phyloP scores from a whole-genome alignment of 2,797 vertebrate genomes.

The Micromesistius poutassou region DNA sequence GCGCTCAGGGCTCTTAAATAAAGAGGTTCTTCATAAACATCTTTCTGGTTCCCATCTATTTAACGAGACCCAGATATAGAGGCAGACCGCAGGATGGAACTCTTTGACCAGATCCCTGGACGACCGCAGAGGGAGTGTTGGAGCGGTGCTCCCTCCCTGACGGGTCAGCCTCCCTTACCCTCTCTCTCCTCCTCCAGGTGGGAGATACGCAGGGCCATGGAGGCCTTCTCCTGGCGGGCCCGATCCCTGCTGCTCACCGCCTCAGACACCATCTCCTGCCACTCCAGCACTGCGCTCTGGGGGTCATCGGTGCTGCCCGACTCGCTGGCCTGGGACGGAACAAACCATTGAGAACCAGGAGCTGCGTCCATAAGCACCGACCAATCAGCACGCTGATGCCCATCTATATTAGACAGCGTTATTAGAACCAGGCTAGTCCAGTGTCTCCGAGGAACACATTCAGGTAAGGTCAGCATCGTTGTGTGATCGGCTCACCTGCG shows the following conservation, averaged over 20 bases:
- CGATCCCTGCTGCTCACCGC: constrained; percentile 74
- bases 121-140: not conserved
- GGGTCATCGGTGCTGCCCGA: constrained; percentile 85
- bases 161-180: constrained; percentile 71
- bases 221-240: constrained; percentile 78
- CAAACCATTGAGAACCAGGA: not conserved
- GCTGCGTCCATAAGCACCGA: not conserved
- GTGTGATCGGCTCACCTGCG: constrained; percentile 74
- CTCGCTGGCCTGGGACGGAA: constrained; percentile 79
- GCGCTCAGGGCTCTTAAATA: constrained; percentile 4
- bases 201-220: constrained; percentile 78
- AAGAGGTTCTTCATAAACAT: not conserved
- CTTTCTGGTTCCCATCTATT: not conserved
- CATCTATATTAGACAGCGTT: not conserved
- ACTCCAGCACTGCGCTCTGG: constrained; percentile 84
- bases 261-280: constrained; percentile 83
- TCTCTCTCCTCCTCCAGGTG: constrained; percentile 92
- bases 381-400: not conserved
- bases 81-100: not conserved
- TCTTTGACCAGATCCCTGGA: no score
- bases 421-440: not conserved
- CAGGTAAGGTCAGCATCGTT: not conserved
- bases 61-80: not conserved
- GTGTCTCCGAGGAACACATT: not conserved
- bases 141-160: not conserved